Evolutionary conservation across 2,888 invertebrate species (phyloP).

Genomic region (Listrodromus nycthemerus): DNA sequence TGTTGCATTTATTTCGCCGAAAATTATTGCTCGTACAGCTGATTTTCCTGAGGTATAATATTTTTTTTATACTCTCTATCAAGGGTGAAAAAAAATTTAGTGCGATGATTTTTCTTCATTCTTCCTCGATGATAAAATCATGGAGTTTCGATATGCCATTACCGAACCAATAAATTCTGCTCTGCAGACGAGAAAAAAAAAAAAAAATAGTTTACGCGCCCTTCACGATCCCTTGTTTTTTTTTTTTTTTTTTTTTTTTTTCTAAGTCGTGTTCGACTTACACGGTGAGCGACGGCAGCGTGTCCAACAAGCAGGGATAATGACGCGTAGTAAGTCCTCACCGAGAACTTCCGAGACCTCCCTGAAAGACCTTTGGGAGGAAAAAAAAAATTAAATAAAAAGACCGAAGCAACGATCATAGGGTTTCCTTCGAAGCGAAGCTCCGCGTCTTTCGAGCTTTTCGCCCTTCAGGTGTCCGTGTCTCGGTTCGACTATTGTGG

Average conservation of each 20-base stretch:
- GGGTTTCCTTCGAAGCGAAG: constrained; percentile 19
- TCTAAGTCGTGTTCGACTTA: neutral
- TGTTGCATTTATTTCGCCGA: too few species aligned
- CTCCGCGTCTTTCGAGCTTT: constrained; percentile 17
- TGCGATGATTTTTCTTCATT: neutral
- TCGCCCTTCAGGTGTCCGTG: constrained; percentile 27
- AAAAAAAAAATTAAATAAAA: neutral
- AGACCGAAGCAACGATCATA: constrained; percentile 23
- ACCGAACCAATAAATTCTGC: neutral
- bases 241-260: neutral
- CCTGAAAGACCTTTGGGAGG: neutral
- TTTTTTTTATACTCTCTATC: too few species aligned
- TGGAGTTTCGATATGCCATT: neutral
- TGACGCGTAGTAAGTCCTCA: constrained; percentile 13
- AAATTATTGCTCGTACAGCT: too few species aligned
- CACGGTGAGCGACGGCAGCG: neutral
- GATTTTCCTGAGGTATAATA: too few species aligned
- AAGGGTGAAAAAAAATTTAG: too few species aligned
- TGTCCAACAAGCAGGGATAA: constrained; percentile 12
- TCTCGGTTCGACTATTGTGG: constrained; percentile 25
- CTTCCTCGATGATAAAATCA: neutral
- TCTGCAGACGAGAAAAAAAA: neutral
- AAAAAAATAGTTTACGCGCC: neutral
- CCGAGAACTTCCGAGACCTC: neutral
- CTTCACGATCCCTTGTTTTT: neutral